Conservation (phyloP, 2,888 invertebrate species). For the Sycophila texana region DNA sequence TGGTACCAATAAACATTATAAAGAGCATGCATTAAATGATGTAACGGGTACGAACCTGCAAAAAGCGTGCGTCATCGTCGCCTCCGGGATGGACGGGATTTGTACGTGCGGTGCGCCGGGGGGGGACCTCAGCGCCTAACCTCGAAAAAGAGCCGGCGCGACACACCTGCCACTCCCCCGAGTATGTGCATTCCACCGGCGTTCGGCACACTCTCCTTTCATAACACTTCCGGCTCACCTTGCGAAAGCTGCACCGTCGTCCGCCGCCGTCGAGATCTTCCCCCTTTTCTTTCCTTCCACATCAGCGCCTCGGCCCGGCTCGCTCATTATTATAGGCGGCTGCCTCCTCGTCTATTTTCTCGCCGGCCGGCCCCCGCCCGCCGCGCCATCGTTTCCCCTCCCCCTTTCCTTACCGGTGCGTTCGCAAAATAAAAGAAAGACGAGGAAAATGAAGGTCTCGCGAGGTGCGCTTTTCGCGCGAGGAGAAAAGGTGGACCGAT, state of each 20-base stretch:
- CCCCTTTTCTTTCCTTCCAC: background rate
- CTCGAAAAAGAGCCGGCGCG: conserved; percentile 13
- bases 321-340: background rate
- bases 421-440: too few species aligned
- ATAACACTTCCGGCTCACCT: conserved; percentile 20
- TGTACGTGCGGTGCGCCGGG: too few species aligned
- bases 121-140: conserved; percentile 29
- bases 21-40: too few species aligned
- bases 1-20: too few species aligned
- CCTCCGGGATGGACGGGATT: background rate
- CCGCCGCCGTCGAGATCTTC: conserved; percentile 5
- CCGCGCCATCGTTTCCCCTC: background rate
- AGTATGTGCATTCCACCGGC: background rate
- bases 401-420: too few species aligned
- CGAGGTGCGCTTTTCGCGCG: background rate
- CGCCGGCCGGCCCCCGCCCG: background rate
- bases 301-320: background rate
- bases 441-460: background rate
- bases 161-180: conserved; percentile 30
- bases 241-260: conserved; percentile 13
- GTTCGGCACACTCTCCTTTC: conserved; percentile 16
- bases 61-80: background rate
- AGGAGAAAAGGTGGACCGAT: background rate
- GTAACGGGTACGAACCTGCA: too few species aligned
- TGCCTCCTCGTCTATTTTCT: background rate